These are phyloP conservation scores for Argya squamiceps DNA, from an alignment of 2,797 vertebrate genomes.

Conservation along the genomic window DNA sequence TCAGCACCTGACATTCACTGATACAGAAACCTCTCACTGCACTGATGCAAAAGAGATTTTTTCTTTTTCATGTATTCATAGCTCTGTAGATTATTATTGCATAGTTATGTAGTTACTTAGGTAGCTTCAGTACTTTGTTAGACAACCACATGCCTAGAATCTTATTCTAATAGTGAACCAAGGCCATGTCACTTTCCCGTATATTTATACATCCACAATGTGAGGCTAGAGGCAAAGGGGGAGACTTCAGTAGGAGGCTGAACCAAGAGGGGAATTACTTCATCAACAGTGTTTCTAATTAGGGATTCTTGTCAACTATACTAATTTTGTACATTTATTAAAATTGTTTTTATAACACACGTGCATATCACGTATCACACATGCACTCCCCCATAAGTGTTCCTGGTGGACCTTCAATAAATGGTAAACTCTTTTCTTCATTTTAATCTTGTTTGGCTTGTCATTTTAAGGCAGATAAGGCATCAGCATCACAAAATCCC, in stretches of 20 bases:
- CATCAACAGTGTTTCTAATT: fast-evolving
- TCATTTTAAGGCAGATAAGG: neutral
- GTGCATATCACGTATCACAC: no score
- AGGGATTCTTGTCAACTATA: neutral
- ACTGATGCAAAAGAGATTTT: neutral
- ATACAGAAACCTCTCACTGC: neutral
- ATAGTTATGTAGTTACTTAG: neutral
- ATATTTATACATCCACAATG: neutral
- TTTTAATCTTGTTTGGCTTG: neutral
- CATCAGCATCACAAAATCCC: neutral
- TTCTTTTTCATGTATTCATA: neutral
- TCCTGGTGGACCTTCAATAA: neutral
- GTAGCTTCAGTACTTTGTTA: neutral
- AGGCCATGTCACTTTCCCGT: neutral
- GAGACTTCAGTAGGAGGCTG: no score
- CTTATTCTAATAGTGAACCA: no score
- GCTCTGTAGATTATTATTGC: neutral
- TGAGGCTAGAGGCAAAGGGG: neutral
- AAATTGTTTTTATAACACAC: no score
- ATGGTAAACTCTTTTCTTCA: neutral
- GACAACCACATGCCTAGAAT: neutral
- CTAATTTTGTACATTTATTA: neutral
- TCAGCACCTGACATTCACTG: neutral
- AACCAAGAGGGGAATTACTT: neutral
- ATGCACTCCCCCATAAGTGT: fast-evolving